phyloP scores from a whole-genome alignment of 2,113 vertebrate genomes.

The Oryzias curvinotus region DNA sequence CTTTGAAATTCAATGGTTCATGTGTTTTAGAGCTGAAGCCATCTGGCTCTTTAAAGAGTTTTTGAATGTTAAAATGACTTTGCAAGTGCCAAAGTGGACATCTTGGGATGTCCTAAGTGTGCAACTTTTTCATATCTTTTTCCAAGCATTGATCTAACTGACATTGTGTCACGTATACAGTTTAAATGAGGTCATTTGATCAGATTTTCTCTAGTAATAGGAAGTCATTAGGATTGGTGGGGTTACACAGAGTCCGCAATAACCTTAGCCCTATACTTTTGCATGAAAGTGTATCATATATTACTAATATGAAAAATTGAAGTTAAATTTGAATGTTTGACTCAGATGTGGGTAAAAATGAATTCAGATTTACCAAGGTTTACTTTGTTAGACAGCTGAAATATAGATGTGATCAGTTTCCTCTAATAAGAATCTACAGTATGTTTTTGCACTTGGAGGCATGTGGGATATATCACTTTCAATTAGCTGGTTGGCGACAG shows the following conservation, averaged over 20 bases:
- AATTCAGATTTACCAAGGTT: not conserved
- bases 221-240: no score
- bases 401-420: not conserved
- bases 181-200: not conserved
- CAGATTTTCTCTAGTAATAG: no score
- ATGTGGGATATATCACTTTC: not conserved
- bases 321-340: no score
- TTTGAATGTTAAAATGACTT: slow-evolving; percentile 55
- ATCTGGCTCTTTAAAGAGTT: slow-evolving; percentile 69
- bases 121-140: slow-evolving; percentile 3
- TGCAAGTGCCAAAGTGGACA: slow-evolving; percentile 37
- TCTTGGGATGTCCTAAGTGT: slow-evolving; percentile 14
- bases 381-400: not conserved
- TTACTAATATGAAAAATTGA: no score
- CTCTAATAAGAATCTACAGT: not conserved
- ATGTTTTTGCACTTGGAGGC: slow-evolving; percentile 2
- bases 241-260: no score
- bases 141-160: not conserved
- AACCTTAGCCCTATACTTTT: no score
- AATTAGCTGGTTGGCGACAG: not conserved
- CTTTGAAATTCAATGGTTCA: slow-evolving; percentile 78
- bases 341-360: not conserved
- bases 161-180: not conserved
- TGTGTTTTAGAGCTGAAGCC: slow-evolving; percentile 66
- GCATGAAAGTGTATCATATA: no score